Percentiles rank a stretch among this genome's conserved stretches.
Evolutionary conservation across 1,140 invertebrate species (phyloP).

Genomic region (Drosophila busckii): DNA sequence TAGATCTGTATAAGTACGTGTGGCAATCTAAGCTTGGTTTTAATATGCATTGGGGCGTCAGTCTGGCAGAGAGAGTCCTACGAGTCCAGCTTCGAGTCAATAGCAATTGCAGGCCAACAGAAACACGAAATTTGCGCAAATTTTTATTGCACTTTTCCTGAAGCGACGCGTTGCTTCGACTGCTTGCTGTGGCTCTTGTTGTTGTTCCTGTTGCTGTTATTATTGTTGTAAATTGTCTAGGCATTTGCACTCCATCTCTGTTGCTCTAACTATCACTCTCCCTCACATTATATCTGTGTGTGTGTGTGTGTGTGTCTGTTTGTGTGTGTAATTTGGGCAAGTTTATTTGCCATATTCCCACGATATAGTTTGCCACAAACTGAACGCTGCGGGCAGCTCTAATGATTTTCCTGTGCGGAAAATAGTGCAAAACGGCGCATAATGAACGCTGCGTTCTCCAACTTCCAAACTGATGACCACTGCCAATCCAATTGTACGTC

Average conservation of each 20-base stretch:
- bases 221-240: conserved; percentile 61
- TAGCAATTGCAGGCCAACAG: conserved; percentile 73
- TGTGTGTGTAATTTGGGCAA: conserved; percentile 65
- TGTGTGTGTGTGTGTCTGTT: conserved; percentile 11
- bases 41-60: conserved; percentile 70
- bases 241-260: conserved; percentile 19
- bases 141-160: conserved; percentile 75
- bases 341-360: conserved; percentile 77
- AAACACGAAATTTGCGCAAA: conserved; percentile 76
- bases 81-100: conserved; percentile 32
- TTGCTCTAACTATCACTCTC: not conserved
- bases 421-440: conserved; percentile 74
- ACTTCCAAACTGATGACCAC: conserved; percentile 52
- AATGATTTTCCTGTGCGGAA: conserved; percentile 66
- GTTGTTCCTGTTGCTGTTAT: too few relatives aligned
- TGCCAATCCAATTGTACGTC: too few relatives aligned
- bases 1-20: not conserved
- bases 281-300: conserved; percentile 14
- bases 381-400: conserved; percentile 64
- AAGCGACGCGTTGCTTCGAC: conserved; percentile 44
- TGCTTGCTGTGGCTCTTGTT: conserved; percentile 28
- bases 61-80: conserved; percentile 24
- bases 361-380: conserved; percentile 65
- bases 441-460: conserved; percentile 58
- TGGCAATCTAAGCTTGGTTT: conserved; percentile 53